Base-by-base conservation (phyloP, 2,888 invertebrate species). In the Seira musarum region DNA sequence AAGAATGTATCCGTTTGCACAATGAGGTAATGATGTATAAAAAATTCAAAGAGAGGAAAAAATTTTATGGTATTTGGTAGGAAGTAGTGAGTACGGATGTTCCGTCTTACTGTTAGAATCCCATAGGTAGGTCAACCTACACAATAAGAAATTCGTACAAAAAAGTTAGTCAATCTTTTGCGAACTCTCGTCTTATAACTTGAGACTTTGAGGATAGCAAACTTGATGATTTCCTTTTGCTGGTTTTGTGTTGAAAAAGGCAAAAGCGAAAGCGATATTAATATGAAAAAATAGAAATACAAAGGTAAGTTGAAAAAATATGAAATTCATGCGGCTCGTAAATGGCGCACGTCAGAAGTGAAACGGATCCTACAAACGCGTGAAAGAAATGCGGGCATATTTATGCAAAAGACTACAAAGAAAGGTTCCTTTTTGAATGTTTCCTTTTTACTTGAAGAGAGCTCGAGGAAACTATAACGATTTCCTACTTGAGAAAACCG, bases 231-330 rank as follows among this genome's bases (percentile, higher is more conserved):
- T 57, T 57, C 17, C 57, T n/a, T 57, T 57, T n/a, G 17, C 17
- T 57, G 6, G 10, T 17, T 57, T 57, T 57, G n/a, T 17, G n/a
- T n/a, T 13, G 10, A 57, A 17, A 57, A 57, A 57, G 17, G 8
- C n/a, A n/a, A 57, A 57, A n/a, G n/a, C n/a, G n/a, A n/a, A n/a
- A n/a, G n/a, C n/a, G n/a, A n/a, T n/a, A 57, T 57, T 57, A 13
- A 40, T 57, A 57, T 10, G 57, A 17, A 57, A 57, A 40, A 15
- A n/a, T 57, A 57, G 57, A 57, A n/a, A 57, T 40, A 40, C 40
- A 40, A 40, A 40, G n/a, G n/a, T n/a, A n/a, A n/a, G n/a, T n/a
- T n/a, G n/a, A n/a, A n/a, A n/a, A n/a, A n/a, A n/a, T n/a, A n/a
- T n/a, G n/a, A n/a, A n/a, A n/a, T n/a, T n/a, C n/a, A n/a, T n/a